Percentiles rank a stretch among this genome's conserved stretches.
phyloP scores from a whole-genome alignment of 2,797 vertebrate species.

The Cuniculus paca region DNA sequence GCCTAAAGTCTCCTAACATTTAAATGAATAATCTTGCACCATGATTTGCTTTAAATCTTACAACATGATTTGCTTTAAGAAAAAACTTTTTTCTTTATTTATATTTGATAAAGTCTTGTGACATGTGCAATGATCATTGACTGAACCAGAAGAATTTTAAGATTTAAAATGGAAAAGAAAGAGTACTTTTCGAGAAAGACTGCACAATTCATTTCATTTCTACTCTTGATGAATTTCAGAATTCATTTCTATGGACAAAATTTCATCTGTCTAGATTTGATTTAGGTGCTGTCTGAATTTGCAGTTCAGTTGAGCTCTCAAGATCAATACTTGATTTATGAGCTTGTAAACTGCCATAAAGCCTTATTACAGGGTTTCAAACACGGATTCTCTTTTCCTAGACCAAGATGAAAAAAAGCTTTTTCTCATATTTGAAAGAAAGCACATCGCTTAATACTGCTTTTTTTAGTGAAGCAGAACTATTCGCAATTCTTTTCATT shows the following conservation, averaged over 20 bases:
- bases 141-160: background rate
- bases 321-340: conserved; percentile 50
- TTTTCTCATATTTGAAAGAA: conserved; percentile 32
- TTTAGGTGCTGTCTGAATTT: conserved; percentile 23
- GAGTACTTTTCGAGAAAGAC: conserved; percentile 50
- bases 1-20: background rate
- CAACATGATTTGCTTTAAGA: background rate
- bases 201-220: background rate
- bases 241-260: conserved; percentile 20
- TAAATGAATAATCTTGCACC: background rate
- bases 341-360: conserved; percentile 54
- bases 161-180: background rate
- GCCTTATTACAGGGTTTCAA: conserved; percentile 8
- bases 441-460: conserved; percentile 9
- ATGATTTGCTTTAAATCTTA: background rate
- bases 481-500: conserved; percentile 33
- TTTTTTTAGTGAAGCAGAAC: background rate
- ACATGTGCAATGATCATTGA: background rate
- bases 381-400: conserved; percentile 10
- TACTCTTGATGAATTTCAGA: conserved; percentile 28
- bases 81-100: background rate
- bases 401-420: background rate
- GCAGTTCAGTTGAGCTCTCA: background rate
- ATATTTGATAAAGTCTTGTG: background rate
- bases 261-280: background rate